These are phyloP conservation scores for Paramormyrops kingsleyae DNA, from an alignment of 2,113 vertebrate species.

Conservation along the genomic window DNA sequence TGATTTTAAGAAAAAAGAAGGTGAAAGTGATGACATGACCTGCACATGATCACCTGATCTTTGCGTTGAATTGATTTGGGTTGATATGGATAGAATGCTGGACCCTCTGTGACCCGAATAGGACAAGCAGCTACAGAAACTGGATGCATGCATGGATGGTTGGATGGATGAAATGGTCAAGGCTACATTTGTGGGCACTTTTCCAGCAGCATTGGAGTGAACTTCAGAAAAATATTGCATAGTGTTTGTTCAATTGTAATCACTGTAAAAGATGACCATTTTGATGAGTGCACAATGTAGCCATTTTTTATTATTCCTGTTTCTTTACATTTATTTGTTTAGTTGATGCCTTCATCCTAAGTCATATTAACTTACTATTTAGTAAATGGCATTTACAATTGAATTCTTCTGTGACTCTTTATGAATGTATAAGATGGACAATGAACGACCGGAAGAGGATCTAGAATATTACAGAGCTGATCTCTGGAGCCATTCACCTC, in stretches of 20 bases:
- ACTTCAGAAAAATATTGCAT: not conserved
- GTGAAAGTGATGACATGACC: not conserved
- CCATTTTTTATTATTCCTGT: not conserved
- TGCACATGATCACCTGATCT: not conserved
- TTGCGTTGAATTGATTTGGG: not conserved
- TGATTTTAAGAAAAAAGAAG: not conserved
- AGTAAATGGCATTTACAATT: not conserved
- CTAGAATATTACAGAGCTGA: not conserved
- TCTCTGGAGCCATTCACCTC: not conserved
- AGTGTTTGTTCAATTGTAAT: not conserved
- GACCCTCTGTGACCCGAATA: no score
- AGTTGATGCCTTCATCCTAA: not conserved
- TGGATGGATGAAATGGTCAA: not conserved
- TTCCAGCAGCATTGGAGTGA: not conserved
- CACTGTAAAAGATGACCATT: not conserved
- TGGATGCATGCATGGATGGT: no score
- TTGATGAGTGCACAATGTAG: not conserved
- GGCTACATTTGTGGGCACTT: not conserved
- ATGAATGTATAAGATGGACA: not conserved
- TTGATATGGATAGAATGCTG: not conserved
- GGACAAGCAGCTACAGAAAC: no score
- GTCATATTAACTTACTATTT: not conserved
- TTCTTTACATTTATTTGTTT: not conserved
- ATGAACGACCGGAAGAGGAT: not conserved
- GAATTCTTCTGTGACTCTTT: not conserved